Percentiles rank a stretch among this genome's conserved stretches.
These are phyloP conservation scores for Thamnophis elegans DNA, from an alignment of 2,797 vertebrate species.

Conservation along the genomic window DNA sequence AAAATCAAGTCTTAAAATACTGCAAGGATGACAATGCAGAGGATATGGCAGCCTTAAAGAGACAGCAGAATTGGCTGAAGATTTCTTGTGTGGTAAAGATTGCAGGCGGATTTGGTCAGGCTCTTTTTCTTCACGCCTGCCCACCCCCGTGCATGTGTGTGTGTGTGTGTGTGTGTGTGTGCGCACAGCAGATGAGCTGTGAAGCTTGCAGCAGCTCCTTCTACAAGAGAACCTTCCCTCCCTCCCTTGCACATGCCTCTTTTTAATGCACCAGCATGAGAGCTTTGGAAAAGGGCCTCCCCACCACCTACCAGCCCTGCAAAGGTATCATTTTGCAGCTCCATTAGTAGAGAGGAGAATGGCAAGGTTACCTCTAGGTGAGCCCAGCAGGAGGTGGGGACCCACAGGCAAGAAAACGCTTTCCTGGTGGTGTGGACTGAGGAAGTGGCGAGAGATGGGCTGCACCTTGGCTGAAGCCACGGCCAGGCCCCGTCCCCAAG, in stretches of 20 bases:
- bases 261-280: not conserved
- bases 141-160: no score
- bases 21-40: not conserved
- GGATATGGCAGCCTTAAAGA: not conserved
- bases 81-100: not conserved
- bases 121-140: not conserved
- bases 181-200: not conserved
- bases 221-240: no score
- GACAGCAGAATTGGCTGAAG: not conserved
- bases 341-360: not conserved
- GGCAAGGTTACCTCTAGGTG: not conserved
- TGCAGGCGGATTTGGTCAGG: not conserved
- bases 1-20: not conserved
- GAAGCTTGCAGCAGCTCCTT: not conserved
- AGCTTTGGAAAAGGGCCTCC: not conserved
- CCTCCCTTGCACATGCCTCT: not conserved
- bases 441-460: not conserved
- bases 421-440: not conserved
- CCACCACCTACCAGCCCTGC: not conserved
- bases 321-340: not conserved
- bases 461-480: not conserved
- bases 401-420: no score
- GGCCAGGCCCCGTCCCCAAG: not conserved
- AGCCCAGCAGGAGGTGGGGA: not conserved
- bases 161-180: no score